These are phyloP conservation scores for Antrozous pallidus DNA, from an alignment of 2,797 vertebrate species.

Conservation along the genomic window DNA sequence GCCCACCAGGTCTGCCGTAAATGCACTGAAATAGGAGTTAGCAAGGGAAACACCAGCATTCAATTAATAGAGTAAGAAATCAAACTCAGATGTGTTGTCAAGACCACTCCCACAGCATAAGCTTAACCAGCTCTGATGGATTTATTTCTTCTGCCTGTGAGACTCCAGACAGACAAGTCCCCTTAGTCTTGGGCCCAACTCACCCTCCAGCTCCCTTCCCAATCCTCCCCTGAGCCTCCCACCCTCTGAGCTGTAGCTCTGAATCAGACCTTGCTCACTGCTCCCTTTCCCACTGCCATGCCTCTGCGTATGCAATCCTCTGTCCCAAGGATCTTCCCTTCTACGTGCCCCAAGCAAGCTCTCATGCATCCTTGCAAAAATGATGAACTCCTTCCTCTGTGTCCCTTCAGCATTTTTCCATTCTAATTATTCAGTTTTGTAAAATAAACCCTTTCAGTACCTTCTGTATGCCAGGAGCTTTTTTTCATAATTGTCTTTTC, in stretches of 20 bases:
- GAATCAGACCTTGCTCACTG: accelerated
- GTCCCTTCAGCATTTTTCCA: not conserved
- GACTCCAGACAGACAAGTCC: not conserved
- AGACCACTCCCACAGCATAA: not conserved
- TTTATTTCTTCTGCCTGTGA: not conserved
- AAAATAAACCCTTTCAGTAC: not conserved
- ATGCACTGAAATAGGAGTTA: conserved; percentile 87
- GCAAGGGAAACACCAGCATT: not conserved
- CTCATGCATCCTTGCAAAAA: not conserved
- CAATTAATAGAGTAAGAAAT: not conserved
- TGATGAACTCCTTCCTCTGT: not conserved
- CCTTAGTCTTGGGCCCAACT: not conserved
- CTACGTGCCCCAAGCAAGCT: not conserved
- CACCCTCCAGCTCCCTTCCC: too few species aligned
- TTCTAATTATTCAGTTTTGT: not conserved
- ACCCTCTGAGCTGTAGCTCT: not conserved
- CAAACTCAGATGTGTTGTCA: not conserved
- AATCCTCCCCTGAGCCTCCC: not conserved
- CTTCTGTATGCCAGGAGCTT: not conserved
- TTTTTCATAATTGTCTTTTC: not conserved
- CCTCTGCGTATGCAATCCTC: not conserved
- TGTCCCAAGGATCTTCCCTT: not conserved
- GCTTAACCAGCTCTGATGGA: not conserved
- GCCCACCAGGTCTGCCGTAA: conserved; percentile 92
- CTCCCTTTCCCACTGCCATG: not conserved